Percentiles rank a stretch among this genome's conserved stretches.
phyloP scores from a whole-genome alignment of 2,888 invertebrate species.

The Caenorhabditis japonica region DNA sequence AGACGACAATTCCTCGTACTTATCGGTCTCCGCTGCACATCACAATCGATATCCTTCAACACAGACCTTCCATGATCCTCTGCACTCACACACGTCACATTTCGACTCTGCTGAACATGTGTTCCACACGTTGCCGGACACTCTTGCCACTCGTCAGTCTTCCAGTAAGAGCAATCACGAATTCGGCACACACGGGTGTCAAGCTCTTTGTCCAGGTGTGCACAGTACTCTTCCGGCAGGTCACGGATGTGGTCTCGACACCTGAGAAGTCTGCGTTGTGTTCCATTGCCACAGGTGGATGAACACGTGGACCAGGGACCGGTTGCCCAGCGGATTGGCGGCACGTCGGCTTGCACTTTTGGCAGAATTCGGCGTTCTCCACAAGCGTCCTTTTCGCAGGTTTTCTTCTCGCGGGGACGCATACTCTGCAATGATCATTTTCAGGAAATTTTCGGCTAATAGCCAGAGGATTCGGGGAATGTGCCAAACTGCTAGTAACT shows the following conservation, averaged over 20 bases:
- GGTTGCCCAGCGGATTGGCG: slow-evolving; percentile 69
- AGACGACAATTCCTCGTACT: slow-evolving; percentile 60
- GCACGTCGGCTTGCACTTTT: slow-evolving; percentile 54
- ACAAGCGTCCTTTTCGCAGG: slow-evolving; percentile 66
- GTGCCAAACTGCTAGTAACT: too few relatives aligned
- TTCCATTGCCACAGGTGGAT: slow-evolving; percentile 78
- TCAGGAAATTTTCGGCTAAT: background rate
- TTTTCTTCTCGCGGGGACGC: slow-evolving; percentile 56
- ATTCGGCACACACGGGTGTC: slow-evolving; percentile 60
- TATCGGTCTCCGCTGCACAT: slow-evolving; percentile 58
- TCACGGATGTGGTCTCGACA: slow-evolving; percentile 70
- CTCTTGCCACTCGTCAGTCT: slow-evolving; percentile 71
- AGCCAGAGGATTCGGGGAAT: too few relatives aligned
- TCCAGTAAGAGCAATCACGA: slow-evolving; percentile 71
- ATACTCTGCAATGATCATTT: slow-evolving; percentile 28
- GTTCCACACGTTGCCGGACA: slow-evolving; percentile 73
- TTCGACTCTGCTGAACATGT: slow-evolving; percentile 66
- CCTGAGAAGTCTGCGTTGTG: slow-evolving; percentile 74
- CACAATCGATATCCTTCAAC: slow-evolving; percentile 59
- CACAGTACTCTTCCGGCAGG: slow-evolving; percentile 69
- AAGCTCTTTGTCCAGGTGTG: slow-evolving; percentile 65
- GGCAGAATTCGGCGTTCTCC: slow-evolving; percentile 15
- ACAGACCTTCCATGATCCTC: slow-evolving; percentile 26
- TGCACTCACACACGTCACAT: slow-evolving; percentile 61
- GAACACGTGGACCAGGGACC: slow-evolving; percentile 77